A percentile compares a stretch with the other conserved stretches of the same genome.
These are phyloP conservation scores for Myotis pilosus DNA, from an alignment of 2,797 vertebrate genomes.

Conservation along the genomic window DNA sequence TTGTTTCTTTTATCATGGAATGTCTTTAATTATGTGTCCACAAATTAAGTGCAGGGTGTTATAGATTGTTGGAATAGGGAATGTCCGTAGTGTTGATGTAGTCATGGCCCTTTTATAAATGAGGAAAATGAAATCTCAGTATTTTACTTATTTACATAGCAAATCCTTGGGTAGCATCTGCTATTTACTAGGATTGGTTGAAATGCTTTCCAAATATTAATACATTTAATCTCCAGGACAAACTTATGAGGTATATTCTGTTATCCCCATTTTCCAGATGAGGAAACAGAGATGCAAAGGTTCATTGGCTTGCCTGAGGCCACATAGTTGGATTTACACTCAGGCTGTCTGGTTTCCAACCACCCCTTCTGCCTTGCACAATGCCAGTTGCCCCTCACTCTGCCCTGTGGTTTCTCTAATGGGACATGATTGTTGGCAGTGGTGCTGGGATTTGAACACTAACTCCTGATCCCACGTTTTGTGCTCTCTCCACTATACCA, in stretches of 20 bases:
- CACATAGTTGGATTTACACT: not conserved
- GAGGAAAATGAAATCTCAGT: not conserved
- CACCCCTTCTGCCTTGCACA: not conserved
- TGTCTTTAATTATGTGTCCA: not conserved
- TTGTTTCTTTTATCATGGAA: not conserved
- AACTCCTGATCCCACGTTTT: not conserved
- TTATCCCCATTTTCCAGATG: not conserved
- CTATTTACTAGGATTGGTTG: not conserved
- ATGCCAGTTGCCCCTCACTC: not conserved
- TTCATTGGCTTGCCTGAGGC: not conserved
- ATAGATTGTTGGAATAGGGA: not conserved
- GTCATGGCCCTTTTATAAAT: not conserved
- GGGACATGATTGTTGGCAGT: not conserved
- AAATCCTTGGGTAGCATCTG: not conserved
- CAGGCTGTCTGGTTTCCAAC: not conserved
- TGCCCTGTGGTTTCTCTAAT: not conserved
- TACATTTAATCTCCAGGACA: not conserved
- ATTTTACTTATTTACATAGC: not conserved
- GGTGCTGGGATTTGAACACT: not conserved
- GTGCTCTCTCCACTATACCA: not conserved
- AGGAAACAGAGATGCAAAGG: not conserved
- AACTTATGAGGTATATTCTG: not conserved
- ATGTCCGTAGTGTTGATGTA: not conserved
- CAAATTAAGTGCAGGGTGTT: not conserved
- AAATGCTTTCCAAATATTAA: not conserved